Percentiles rank a stretch among this genome's conserved stretches.
These are phyloP conservation scores for Scophthalmus maximus DNA, from an alignment of 2,113 vertebrate species.

Conservation along the genomic window DNA sequence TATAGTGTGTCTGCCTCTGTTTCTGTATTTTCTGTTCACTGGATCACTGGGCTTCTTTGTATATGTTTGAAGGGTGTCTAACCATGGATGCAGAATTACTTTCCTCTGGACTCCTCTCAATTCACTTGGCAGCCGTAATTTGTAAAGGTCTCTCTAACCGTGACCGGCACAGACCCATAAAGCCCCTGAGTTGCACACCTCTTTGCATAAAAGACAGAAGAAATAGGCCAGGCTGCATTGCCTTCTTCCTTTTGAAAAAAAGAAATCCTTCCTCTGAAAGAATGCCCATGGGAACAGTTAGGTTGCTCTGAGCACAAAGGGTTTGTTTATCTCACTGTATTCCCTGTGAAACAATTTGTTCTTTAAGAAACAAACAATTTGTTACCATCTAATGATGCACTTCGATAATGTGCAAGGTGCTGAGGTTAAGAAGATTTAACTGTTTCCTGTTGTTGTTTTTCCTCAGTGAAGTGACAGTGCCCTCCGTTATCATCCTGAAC, in stretches of 20 bases:
- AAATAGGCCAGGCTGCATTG: constrained; percentile 39
- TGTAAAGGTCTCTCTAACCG: constrained; percentile 65
- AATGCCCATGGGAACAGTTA: constrained; percentile 54
- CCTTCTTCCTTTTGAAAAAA: constrained; percentile 12
- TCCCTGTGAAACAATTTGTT: constrained; percentile 56
- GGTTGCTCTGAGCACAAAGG: constrained; percentile 41
- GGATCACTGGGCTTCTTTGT: constrained; percentile 8
- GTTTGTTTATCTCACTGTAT: constrained; percentile 55
- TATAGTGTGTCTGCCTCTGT: not conserved
- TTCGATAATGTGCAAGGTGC: constrained; percentile 43
- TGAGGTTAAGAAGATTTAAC: constrained; percentile 50
- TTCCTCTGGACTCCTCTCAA: constrained; percentile 28
- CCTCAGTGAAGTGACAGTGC: constrained; percentile 91
- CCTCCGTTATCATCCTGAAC: constrained; percentile 94
- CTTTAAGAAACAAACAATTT: constrained; percentile 45
- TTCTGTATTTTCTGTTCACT: constrained; percentile 12
- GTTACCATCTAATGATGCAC: constrained; percentile 52
- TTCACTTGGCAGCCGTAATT: constrained; percentile 66
- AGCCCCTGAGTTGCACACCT: constrained; percentile 48
- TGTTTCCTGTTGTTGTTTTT: constrained; percentile 58
- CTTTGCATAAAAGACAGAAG: constrained; percentile 66
- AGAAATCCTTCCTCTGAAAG: constrained; percentile 43
- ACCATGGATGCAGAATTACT: constrained; percentile 3
- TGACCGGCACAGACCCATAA: constrained; percentile 41
- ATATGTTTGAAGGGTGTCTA: constrained; percentile 14